Evolutionary conservation across 2,888 invertebrate species (phyloP), one percentile per base, ranked within the genome.

Genomic region (Drosophila birchii): DNA sequence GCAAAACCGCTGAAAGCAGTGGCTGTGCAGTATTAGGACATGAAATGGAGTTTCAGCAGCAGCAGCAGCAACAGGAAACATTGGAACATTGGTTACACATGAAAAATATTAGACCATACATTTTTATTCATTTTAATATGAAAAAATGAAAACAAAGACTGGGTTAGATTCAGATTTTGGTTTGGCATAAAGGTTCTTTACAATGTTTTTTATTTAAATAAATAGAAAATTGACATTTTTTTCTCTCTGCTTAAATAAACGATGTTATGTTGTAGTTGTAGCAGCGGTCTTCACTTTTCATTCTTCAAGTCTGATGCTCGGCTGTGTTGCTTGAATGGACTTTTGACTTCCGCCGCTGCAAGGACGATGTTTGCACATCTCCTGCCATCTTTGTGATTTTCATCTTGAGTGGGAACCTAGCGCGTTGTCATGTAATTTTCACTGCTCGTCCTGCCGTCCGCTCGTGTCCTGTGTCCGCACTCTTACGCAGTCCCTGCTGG

Each of bases 391-490:
- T 20, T 49, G 62, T 51, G 62, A 71, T 63, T 79, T 78, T 77
- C 80, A 71, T 75, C 67, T 79, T 64, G 64, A 59, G 70, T 32
- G 54, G 57, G 57, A 70, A 68, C 63, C 36, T 41, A 75, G 54
- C 66, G 78, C 78, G 80, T 75, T 86, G 86, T 80, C 88, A 78
- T 85, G 86, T 75, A 87, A 81, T 86, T 79, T 86, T 79, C 76
- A 64, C 58, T 68, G 60, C 53, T 60, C 56, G 67, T 59, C 58
- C 60, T 57, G 23, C 36, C 45, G 57, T 53, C 45, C 49, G 34
- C 32, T 56, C 54, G 20, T 29, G 67, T 68, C 45, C 63, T 68
- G 59, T 51, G 51, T 59, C 73, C 71, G 49, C 34, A 56, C 56
- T 20, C 23, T 49, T 14, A 66, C 29, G 43, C 12, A 14, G 20